Conservation (phyloP, 2,113 vertebrate species). For the Rhodinocichla rosea region DNA sequence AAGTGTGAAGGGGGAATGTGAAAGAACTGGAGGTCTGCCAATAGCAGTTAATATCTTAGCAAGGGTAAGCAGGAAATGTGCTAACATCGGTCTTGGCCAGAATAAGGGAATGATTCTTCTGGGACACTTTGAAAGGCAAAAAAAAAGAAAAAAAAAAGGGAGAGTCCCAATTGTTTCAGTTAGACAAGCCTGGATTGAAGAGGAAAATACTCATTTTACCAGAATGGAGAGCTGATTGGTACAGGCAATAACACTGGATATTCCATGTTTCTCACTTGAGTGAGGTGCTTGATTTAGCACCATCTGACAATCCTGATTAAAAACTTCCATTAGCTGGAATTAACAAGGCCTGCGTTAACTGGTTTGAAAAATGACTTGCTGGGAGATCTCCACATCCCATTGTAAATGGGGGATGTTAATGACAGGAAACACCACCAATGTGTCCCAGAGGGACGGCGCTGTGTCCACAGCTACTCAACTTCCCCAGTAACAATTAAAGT, state of each 20-base stretch:
- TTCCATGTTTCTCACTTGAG: not conserved
- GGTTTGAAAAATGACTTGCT: not conserved
- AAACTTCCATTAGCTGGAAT: conserved; percentile 32
- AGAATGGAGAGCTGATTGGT: not conserved
- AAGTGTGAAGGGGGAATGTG: not conserved
- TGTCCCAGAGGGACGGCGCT: not conserved
- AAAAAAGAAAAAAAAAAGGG: too few relatives aligned
- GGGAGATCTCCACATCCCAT: not conserved
- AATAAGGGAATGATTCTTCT: not conserved
- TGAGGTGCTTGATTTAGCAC: not conserved
- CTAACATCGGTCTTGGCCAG: not conserved
- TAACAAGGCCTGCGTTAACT: not conserved
- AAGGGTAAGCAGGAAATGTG: not conserved
- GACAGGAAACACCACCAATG: not conserved
- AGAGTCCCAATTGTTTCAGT: not conserved
- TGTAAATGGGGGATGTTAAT: not conserved
- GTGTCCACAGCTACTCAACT: not conserved
- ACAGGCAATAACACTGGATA: not conserved
- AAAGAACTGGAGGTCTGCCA: conserved; percentile 43
- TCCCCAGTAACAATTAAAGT: not conserved
- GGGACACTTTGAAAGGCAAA: not conserved
- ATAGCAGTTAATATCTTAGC: not conserved
- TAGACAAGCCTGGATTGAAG: not conserved
- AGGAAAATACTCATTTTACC: not conserved
- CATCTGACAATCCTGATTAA: conserved; percentile 3